phyloP scores from a whole-genome alignment of 2,797 vertebrate genomes.

The Phyllotis vaccarum region DNA sequence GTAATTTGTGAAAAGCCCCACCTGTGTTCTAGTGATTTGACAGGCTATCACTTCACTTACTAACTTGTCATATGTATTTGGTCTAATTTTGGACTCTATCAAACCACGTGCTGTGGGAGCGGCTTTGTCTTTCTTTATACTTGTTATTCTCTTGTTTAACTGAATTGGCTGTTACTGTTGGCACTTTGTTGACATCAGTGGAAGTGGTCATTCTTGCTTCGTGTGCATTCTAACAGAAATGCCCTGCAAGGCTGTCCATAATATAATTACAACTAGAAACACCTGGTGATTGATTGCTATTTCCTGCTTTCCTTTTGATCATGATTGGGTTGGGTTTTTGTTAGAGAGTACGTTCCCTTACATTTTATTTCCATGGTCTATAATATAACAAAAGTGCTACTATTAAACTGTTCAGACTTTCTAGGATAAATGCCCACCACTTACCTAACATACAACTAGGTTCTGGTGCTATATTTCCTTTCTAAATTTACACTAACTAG shows the following conservation, averaged over 20 bases:
- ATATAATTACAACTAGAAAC: not conserved
- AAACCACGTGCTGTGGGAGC: not conserved
- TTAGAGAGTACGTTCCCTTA: not conserved
- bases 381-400: not conserved
- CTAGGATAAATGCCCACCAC: not conserved
- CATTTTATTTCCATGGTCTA: not conserved
- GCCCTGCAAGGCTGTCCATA: not conserved
- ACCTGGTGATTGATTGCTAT: not conserved
- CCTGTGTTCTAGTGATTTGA: not conserved
- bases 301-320: not conserved
- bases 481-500: not conserved
- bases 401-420: not conserved
- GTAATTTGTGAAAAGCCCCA: not conserved
- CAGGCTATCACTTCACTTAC: not conserved
- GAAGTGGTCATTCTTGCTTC: not conserved
- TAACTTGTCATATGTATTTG: not conserved
- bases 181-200: not conserved
- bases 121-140: not conserved
- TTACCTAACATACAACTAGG: not conserved
- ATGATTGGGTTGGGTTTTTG: not conserved
- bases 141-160: not conserved
- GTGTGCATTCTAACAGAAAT: not conserved
- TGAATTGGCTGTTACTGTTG: not conserved
- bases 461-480: slow-evolving; percentile 13
- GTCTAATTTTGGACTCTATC: not conserved